Conservation (phyloP, 2,113 vertebrate species). For the Pollimyrus isidori region DNA sequence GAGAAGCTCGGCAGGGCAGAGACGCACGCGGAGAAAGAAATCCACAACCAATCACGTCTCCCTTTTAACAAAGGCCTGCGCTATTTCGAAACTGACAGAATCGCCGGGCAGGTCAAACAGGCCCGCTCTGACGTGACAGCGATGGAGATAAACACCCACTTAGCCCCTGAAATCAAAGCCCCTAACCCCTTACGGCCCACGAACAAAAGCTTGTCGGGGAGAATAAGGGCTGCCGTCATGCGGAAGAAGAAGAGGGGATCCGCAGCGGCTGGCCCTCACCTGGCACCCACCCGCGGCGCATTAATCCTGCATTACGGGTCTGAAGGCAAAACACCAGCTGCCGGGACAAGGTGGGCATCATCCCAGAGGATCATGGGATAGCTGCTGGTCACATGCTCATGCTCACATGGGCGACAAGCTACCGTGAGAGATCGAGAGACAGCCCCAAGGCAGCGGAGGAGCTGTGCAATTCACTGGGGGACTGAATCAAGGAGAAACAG, state of each 20-base stretch:
- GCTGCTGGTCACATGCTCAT: not conserved
- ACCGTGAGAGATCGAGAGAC: not conserved
- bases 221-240: not conserved
- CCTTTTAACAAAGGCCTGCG: not conserved
- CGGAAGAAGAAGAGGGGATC: not conserved
- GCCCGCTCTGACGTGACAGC: not conserved
- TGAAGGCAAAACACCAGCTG: constrained; percentile 6
- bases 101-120: not conserved
- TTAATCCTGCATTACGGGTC: constrained; percentile 1
- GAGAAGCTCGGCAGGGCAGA: not conserved
- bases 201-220: not conserved
- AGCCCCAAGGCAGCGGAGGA: not conserved
- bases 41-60: not conserved
- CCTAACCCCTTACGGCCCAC: not conserved
- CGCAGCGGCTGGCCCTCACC: not conserved
- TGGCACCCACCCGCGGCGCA: not conserved
- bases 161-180: not conserved
- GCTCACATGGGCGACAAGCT: not conserved
- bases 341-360: not conserved
- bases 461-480: not conserved
- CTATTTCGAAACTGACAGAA: not conserved
- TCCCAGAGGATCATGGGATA: not conserved
- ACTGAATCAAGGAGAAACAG: not conserved
- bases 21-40: not conserved
- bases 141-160: not conserved